Conservation (phyloP, 1,140 invertebrate species). For the Spodoptera litura region DNA sequence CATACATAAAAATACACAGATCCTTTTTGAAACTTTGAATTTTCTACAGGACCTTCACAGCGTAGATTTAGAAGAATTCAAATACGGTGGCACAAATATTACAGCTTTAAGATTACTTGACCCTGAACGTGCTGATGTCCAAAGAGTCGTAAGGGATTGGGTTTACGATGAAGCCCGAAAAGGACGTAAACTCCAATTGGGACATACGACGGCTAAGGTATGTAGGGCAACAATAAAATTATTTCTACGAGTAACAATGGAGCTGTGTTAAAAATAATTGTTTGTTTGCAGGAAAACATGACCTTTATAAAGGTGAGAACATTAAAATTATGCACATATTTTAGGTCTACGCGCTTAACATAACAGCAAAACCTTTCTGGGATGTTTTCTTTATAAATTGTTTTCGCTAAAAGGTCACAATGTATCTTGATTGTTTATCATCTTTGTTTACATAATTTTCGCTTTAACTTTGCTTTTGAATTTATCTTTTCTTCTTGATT, state of each 20-base stretch:
- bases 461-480: too few relatives aligned
- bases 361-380: neutral
- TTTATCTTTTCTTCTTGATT: neutral
- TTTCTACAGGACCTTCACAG: constrained; percentile 92
- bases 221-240: constrained; percentile 35
- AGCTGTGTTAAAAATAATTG: constrained; percentile 39
- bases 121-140: constrained; percentile 90
- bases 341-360: neutral
- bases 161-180: constrained; percentile 89
- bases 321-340: neutral
- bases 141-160: constrained; percentile 93
- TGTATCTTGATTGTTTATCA: too few relatives aligned
- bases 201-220: constrained; percentile 87
- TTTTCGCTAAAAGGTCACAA: too few relatives aligned
- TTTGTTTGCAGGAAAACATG: constrained; percentile 88
- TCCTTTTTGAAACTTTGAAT: neutral
- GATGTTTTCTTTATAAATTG: too few relatives aligned
- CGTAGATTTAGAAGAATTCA: constrained; percentile 96
- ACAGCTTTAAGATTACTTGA: constrained; percentile 95
- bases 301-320: constrained; percentile 89
- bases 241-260: constrained; percentile 14
- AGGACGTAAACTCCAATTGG: constrained; percentile 88
- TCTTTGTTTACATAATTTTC: too few relatives aligned
- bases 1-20: neutral
- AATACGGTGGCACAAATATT: constrained; percentile 97